Conservation (phyloP, 2,888 invertebrate genomes). For the Melieria crassipennis region DNA sequence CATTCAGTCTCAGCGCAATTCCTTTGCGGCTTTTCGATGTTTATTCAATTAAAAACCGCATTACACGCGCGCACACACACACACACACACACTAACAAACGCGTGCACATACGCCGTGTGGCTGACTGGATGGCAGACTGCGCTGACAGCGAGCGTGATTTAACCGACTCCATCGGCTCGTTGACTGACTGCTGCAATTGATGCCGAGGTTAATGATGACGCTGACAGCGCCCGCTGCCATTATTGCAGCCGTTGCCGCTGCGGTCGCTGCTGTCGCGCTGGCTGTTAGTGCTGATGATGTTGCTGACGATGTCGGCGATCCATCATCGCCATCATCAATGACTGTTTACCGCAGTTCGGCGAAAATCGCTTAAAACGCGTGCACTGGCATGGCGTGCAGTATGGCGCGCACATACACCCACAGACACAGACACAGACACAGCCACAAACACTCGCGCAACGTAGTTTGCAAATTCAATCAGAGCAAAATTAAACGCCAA, state of each 20-base stretch:
- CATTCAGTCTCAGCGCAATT: conserved; percentile 32
- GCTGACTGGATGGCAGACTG: not conserved
- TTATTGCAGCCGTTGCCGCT: conserved; percentile 21
- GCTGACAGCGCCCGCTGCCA: conserved; percentile 3
- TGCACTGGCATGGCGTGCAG: conserved; percentile 14
- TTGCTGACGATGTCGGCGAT: not conserved
- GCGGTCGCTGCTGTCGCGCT: not conserved
- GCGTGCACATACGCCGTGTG: not conserved
- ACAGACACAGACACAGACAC: conserved; percentile 3
- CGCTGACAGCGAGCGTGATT: not conserved
- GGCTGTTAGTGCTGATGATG: conserved; percentile 24
- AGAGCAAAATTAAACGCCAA: conserved; percentile 16
- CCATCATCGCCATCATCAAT: not conserved
- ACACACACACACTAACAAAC: conserved; percentile 3
- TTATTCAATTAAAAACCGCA: conserved; percentile 43
- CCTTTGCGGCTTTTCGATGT: conserved; percentile 35
- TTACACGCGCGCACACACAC: conserved; percentile 4
- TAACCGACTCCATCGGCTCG: not conserved
- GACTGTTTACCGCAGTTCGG: not conserved
- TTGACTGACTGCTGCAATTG: conserved; percentile 24
- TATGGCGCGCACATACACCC: conserved; percentile 6
- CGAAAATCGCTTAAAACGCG: conserved; percentile 18
- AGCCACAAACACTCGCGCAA: not conserved
- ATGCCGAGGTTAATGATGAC: conserved; percentile 27
- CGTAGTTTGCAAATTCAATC: conserved; percentile 21